Conservation (phyloP, 2,797 vertebrate species). For the Amniataba percoides region DNA sequence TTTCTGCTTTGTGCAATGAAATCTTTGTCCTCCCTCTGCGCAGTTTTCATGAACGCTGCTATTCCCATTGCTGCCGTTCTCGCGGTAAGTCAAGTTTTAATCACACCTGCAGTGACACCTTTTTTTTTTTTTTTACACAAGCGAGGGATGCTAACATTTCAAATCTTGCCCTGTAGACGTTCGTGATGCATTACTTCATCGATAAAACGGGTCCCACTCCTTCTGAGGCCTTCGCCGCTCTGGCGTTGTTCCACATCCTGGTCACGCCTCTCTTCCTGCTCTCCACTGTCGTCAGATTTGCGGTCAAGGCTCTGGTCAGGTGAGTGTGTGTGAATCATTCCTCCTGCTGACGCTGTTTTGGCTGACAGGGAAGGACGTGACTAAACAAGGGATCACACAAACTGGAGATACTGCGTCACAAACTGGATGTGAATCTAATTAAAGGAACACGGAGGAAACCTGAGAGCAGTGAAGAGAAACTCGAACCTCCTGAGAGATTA, state of each 20-base stretch:
- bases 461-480: constrained; percentile 55
- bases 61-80: constrained; percentile 97
- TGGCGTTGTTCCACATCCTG: constrained; percentile 96
- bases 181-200: constrained; percentile 88
- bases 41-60: constrained; percentile 98
- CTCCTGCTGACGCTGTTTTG: constrained; percentile 2
- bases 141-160: not conserved
- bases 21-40: constrained; percentile 49
- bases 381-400: constrained; percentile 25
- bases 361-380: not conserved
- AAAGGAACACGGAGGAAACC: constrained; percentile 48
- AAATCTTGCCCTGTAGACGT: constrained; percentile 85
- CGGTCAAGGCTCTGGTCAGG: constrained; percentile 97
- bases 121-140: not conserved
- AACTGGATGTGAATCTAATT: constrained; percentile 51
- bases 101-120: not conserved
- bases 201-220: constrained; percentile 80
- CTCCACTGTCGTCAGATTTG: constrained; percentile 96
- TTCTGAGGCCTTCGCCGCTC: constrained; percentile 92
- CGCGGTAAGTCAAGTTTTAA: constrained; percentile 86
- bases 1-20: not conserved
- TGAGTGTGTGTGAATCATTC: constrained; percentile 59
- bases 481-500: constrained; percentile 55
- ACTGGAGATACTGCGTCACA: constrained; percentile 1
- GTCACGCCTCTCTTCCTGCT: constrained; percentile 97